Base-by-base conservation (phyloP, 2,888 invertebrate species). In the Alloscopus bannaensis region DNA sequence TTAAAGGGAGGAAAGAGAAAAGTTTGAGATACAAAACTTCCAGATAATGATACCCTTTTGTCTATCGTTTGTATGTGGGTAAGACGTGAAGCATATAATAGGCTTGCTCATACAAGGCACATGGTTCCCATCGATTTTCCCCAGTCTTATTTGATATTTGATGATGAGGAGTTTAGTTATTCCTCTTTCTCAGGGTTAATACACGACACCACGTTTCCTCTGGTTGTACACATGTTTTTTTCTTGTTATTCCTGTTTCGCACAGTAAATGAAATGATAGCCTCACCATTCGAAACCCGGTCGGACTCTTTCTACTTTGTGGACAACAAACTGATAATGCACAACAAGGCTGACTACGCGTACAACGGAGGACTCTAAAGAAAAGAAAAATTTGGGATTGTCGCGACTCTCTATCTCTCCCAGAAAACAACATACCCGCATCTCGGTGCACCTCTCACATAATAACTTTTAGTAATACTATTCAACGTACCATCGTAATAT, bases 221-320 rank as follows among this genome's bases (percentile, higher is more conserved):
- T 57, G 2, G 29, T n/a, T n/a, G n/a, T n/a, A n/a, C n/a, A 20
- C n/a, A 16, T 20, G 52, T 20, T 36, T 59, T 1, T 62, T 40
- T 42, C 18, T 69, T 57, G 55, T 71, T 50, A 26, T 16, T 16
- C 89, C 59, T 71, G 29, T 31, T 26, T 40, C n/a, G n/a, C n/a
- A 82, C 90, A 97, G 98, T 96, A 87, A 93, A 95, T 84, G 98
- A 99, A 89, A 99, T 99, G 99, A 96, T 99, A 87, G 92, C 93
- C 40, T 92, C 93, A 87, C 99, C 99, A 20, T 99, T 97, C 88
- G 98, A 98, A 89, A 99, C 99, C 11, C 93, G 97, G 86, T 98
- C 98, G 0, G 99, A 99, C 90, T 98, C 98, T 87, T 99, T 98
- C 90, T 99, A 99, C 90, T 99, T 99, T 89, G 98, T 99, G 80